Conservation (phyloP, 1,140 invertebrate genomes). For the Drosophila tristis region DNA sequence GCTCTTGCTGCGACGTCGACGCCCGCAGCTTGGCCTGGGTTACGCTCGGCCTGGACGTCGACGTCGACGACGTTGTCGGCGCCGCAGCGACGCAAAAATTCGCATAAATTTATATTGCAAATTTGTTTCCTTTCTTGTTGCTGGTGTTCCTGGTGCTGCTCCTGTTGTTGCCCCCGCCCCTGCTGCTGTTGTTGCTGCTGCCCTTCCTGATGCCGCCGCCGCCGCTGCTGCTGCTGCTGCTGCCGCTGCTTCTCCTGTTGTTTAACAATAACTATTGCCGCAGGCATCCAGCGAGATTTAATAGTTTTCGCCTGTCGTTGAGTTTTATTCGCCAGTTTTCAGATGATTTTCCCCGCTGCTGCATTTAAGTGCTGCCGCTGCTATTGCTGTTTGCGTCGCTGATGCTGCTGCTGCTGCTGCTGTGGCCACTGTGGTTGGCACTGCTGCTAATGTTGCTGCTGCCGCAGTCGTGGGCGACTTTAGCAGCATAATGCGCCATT, state of each 20-base stretch:
- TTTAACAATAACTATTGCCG: constrained; percentile 66
- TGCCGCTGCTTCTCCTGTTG: constrained; percentile 42
- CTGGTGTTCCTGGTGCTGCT: constrained; percentile 11
- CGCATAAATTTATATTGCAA: constrained; percentile 66
- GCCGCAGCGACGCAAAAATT: constrained; percentile 51
- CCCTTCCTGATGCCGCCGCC: constrained; percentile 30
- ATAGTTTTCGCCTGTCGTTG: constrained; percentile 53
- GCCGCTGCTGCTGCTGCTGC: constrained; percentile 12
- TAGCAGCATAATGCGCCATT: constrained; percentile 55
- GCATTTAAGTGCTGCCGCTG: constrained; percentile 57
- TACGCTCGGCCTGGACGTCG: constrained; percentile 30
- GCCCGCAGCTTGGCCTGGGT: constrained; percentile 41
- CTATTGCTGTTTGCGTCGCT: constrained; percentile 7
- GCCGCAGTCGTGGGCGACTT: constrained; percentile 17
- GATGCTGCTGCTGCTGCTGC: constrained; percentile 6
- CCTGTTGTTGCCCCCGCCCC: constrained; percentile 5
- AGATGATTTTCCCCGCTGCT: constrained; percentile 50
- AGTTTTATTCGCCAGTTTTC: constrained; percentile 63
- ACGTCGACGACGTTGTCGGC: constrained; percentile 48
- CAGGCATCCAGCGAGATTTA: constrained; percentile 71
- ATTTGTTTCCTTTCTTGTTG: constrained; percentile 39
- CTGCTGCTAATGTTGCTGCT: constrained; percentile 29
- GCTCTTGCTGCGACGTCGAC: constrained; percentile 28
- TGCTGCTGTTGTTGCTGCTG: constrained; percentile 22
- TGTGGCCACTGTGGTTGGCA: constrained; percentile 1